phyloP scores from a whole-genome alignment of 1,140 invertebrate species.

The Lepeophtheirus salmonis region DNA sequence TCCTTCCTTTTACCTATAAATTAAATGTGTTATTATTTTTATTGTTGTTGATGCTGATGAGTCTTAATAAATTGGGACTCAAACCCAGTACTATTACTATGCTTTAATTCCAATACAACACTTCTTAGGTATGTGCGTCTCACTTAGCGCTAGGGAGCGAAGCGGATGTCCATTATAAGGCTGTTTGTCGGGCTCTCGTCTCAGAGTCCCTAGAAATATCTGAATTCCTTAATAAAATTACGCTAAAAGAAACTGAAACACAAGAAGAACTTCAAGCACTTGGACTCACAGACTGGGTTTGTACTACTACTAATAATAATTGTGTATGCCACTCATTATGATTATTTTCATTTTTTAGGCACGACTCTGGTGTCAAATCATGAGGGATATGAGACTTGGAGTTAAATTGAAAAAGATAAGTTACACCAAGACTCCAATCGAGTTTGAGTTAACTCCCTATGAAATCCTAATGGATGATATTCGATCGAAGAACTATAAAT shows the following conservation, averaged over 20 bases:
- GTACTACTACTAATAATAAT: not conserved
- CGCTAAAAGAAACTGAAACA: not conserved
- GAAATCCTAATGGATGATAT: slow-evolving; percentile 95
- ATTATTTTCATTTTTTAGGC: slow-evolving; percentile 42
- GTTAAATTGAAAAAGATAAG: slow-evolving; percentile 79
- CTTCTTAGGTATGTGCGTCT: not conserved
- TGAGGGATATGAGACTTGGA: slow-evolving; percentile 57
- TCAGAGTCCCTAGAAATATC: slow-evolving; percentile 70
- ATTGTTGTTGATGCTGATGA: no score
- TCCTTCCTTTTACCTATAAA: not conserved
- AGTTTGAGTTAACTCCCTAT: slow-evolving; percentile 89
- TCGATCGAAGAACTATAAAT: slow-evolving; percentile 38
- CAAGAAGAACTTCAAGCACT: not conserved
- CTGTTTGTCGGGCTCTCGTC: slow-evolving; percentile 70
- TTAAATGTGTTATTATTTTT: no score
- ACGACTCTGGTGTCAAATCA: slow-evolving; percentile 88
- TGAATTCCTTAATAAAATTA: slow-evolving; percentile 67
- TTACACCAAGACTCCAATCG: slow-evolving; percentile 29
- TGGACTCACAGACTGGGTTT: slow-evolving; percentile 1
- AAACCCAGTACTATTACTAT: not conserved
- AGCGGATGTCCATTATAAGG: slow-evolving; percentile 47
- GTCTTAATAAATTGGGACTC: not conserved
- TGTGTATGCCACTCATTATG: not conserved
- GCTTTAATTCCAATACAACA: not conserved
- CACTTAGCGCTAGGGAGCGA: not conserved